phyloP scores from a whole-genome alignment of 2,888 invertebrate genomes.

The Andrena praecox region DNA sequence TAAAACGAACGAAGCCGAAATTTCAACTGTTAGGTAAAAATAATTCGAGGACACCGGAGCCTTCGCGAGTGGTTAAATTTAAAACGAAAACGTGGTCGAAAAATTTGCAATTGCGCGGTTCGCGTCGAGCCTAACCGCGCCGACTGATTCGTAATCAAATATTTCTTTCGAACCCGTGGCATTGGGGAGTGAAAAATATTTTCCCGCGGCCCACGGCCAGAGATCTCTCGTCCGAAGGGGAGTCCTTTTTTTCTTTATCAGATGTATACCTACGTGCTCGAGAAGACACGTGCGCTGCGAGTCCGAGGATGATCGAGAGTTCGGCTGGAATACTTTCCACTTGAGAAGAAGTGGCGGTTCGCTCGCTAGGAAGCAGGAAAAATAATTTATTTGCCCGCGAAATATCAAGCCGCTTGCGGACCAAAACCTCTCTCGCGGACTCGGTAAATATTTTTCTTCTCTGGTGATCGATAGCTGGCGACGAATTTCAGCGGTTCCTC shows the following conservation, averaged over 20 bases:
- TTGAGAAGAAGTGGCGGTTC: background rate
- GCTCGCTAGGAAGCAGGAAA: background rate
- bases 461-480: background rate
- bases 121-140: background rate
- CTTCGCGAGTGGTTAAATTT: background rate
- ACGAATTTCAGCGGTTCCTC: background rate
- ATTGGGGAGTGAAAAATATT: background rate
- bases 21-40: background rate
- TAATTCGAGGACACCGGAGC: constrained; percentile 3
- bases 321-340: background rate
- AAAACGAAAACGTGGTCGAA: background rate
- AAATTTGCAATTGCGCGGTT: background rate
- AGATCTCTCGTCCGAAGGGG: too few species aligned
- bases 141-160: background rate
- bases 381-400: constrained; percentile 23
- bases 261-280: too few species aligned
- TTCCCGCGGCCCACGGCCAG: background rate
- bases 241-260: background rate
- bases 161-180: background rate
- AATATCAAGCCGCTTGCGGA: background rate
- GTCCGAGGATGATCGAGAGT: constrained; percentile 12
- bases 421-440: background rate
- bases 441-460: constrained; percentile 38
- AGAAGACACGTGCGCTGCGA: background rate
- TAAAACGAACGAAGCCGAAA: constrained; percentile 4